Base-by-base conservation (phyloP, 1,140 invertebrate genomes). In the Diorhabda elongata region DNA sequence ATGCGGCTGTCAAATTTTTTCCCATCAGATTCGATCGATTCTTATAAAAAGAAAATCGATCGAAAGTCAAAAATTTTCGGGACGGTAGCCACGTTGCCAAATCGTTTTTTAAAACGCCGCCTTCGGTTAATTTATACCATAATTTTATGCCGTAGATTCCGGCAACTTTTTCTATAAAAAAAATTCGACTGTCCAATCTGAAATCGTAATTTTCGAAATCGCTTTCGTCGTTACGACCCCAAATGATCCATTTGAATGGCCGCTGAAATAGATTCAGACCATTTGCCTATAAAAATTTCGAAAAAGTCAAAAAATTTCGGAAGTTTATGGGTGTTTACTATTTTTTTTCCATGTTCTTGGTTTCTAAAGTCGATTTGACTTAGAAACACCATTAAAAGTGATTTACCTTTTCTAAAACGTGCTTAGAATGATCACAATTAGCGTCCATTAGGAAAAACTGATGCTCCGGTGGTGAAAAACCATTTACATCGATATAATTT, bases 1-100 rank as follows among this genome's bases (percentile, higher is more conserved):
- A 81, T 44, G 81, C 68, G 5, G 68, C 42, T 5, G 65, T 68
- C 6, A 82, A 41, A 82, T 78, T 43, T 9, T 44, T 44, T 61
- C 61, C 66, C 4, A 57, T 61, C 45, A 71, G 61, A 56, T 71
- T 61, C 11, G 57, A 68, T 68, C 69, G n/a, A 41, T 68, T 67
- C 45, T 44, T 68, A 11, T 44, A 47, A 56, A 56, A 11, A 45
- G 41, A 42, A 42, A 68, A 11, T 9, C 44, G 41, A 57, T 64
- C 44, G 47, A 42, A 64, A 26, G 5, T 42, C 43, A 26, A 11
- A 58, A 67, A 68, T n/a, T 66, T 66, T 47, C 57, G 26, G 6
- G 9, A 8, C 3, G 45, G 52, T n/a, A 8, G 43, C 69, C 69
- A 71, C 3, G 4, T 5, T 44, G 56, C 69, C 42, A 71, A 42